Evolutionary conservation across 2,113 vertebrate species (phyloP).

Genomic region (Percina caprodes): DNA sequence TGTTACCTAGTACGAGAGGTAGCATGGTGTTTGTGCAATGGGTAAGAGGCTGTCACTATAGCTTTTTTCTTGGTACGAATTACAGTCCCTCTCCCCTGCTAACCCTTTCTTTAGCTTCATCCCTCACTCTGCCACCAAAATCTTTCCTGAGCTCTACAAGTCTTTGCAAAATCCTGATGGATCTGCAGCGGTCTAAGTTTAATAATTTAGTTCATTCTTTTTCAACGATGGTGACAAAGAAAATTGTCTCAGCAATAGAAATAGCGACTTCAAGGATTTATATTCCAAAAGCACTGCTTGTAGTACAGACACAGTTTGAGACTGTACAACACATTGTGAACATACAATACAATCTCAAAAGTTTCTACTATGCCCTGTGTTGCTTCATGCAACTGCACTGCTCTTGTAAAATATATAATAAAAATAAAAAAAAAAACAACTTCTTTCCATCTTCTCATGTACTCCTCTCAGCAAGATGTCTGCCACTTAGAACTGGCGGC

Average conservation of each 20-base stretch:
- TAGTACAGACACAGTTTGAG: background rate
- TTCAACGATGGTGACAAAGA: background rate
- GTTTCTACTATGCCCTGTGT: background rate
- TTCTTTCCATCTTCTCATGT: too few relatives aligned
- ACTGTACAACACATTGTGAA: background rate
- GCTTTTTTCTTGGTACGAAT: slow-evolving; percentile 40
- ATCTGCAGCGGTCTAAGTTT: background rate
- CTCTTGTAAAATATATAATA: background rate
- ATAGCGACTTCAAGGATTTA: background rate
- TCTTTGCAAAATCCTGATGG: slow-evolving; percentile 13
- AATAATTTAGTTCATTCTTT: background rate
- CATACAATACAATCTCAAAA: background rate
- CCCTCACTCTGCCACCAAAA: background rate
- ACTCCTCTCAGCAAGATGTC: slow-evolving; percentile 47
- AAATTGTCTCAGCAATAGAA: background rate
- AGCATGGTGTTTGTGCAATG: slow-evolving; percentile 49
- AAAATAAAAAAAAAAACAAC: too few relatives aligned
- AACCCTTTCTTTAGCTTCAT: slow-evolving; percentile 35
- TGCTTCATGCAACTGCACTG: slow-evolving; percentile 1
- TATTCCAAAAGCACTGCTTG: background rate
- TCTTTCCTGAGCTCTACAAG: slow-evolving; percentile 9
- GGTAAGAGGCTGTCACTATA: slow-evolving; percentile 41
- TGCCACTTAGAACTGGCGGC: slow-evolving; percentile 15
- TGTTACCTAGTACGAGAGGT: slow-evolving; percentile 10
- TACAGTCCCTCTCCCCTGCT: slow-evolving; percentile 26